Evolutionary conservation across 2,888 invertebrate species (phyloP), one percentile per base, ranked within the genome.

Genomic region (Epirrhoe alternata): DNA sequence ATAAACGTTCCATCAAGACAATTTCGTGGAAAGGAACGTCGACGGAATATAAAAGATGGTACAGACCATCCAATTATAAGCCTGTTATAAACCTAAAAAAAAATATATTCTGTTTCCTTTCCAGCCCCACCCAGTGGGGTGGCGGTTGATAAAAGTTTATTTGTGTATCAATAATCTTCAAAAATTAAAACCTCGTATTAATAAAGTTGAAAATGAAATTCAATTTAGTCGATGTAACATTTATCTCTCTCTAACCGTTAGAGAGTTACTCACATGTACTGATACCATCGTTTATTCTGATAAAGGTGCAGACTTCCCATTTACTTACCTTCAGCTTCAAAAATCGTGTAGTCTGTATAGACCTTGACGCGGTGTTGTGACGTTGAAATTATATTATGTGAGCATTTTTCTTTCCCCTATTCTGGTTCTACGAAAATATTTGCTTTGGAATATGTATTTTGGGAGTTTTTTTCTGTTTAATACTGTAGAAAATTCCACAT

Each of bases 1-100:
- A 84, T 80, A 82, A 83, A 63, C 62, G 78, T 75, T 74, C 74
- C 78, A 79, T 83, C 80, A 82, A 79, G 78, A 81, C 73, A 83
- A 82, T 82, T 79, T 75, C 62, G 72, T 70, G 76, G 78, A 83
- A 81, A 75, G 69, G 73, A 73, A 77, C 76, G 79, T 78, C 80
- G 74, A 72, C 74, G 64, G 77, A 73, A 76, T 56, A 53, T 47
- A 56, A 60, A 55, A 12, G 52, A 1, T 7, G 30, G 14, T 50
- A 56, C 38, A n/a, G 12, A 50, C 38, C 14, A 50, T n/a, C 38
- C 49, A 14, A 55, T 55, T 38, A 3, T 33, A 6, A 24, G 12
- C 5, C 16, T 35, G 30, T 38, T 30, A 42, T 4, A 42, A 42
- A n/a, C n/a, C 42, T 10, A n/a, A 5, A 12, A 35, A 1, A 1